These are phyloP conservation scores for Cheilinus undulatus DNA, from an alignment of 2,113 vertebrate species.

Conservation along the genomic window DNA sequence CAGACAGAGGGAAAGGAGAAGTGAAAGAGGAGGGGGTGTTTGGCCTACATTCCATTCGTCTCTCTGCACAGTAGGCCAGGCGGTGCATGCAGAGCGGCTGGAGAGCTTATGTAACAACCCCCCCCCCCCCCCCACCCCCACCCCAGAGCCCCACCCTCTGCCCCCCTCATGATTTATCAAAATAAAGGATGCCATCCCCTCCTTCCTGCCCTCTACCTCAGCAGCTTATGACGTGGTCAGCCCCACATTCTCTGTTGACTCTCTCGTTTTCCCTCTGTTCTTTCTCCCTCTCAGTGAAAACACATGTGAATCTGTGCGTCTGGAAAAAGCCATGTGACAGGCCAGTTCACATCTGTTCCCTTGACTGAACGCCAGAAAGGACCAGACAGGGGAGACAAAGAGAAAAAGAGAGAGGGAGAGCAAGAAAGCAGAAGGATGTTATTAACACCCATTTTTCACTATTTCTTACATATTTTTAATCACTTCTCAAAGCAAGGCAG, in stretches of 20 bases:
- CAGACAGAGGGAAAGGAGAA: constrained; percentile 38
- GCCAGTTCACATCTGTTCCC: constrained; percentile 62
- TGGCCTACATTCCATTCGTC: constrained; percentile 75
- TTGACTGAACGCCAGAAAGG: constrained; percentile 34
- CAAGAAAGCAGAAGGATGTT: background rate
- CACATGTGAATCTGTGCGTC: constrained; percentile 44
- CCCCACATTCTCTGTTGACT: constrained; percentile 23
- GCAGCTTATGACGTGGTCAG: constrained; percentile 39
- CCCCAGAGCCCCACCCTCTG: constrained; percentile 25
- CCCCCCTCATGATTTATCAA: constrained; percentile 59
- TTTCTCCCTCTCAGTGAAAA: constrained; percentile 30
- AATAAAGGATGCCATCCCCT: constrained; percentile 56
- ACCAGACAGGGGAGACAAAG: constrained; percentile 20
- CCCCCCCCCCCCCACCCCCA: constrained; percentile 5
- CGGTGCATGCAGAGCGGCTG: constrained; percentile 72
- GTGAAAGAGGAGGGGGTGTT: constrained; percentile 46
- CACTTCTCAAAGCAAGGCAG: background rate
- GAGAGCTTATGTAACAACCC: constrained; percentile 76
- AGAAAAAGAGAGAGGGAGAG: background rate
- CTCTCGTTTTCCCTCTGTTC: background rate
- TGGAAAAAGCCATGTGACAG: constrained; percentile 38
- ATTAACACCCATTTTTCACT: constrained; percentile 5
- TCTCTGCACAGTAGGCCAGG: constrained; percentile 74
- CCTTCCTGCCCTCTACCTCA: constrained; percentile 2
- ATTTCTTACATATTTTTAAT: constrained; percentile 4